Base-by-base conservation (phyloP, 2,888 invertebrate species). In the Aspidiotus destructor region DNA sequence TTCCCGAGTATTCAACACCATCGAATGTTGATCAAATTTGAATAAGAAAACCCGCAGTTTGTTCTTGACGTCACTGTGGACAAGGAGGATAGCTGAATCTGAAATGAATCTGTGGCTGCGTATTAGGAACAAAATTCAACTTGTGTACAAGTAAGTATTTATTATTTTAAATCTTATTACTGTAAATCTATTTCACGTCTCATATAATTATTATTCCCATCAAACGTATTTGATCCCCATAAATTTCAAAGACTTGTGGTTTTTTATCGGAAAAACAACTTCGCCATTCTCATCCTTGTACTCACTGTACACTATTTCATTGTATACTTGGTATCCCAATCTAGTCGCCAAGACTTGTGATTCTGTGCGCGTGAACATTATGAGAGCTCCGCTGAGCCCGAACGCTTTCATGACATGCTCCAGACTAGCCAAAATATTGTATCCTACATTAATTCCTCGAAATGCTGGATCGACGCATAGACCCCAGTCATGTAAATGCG, bases 401-500 rank as follows among this genome's bases (percentile, higher is more conserved):
- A 62, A 60, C 7, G 62, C 28, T 53, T 60, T 52, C 8, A 41
- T 64, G 8, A 69, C n/a, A 1, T 57, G 52, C 44, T 64, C 42
- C 41, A 57, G 52, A 41, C 53, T 64, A 5, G 42, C 15, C 11
- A 69, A 41, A 11, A 69, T 69, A 16, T 63, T 60, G 15, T 41
- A 58, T 11, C 62, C 70, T 1, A 70, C 48, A 15, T 62, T 41
- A 41, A 67, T 41, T 15, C 70, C 62, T 57, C 70, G 44, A 16
- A 28, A 70, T 68, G 41, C 42, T 1, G 68, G 70, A 16, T 16
- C 62, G 13, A 70, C 70, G 17, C 62, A 62, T 15, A 70, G 41
- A 13, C 70, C 70, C 70, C 70, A 70, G 16, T 68, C 70, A 16
- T 70, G 55, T 16, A 70, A n/a, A 41, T 68, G 60, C 8, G 13